Evolutionary conservation across 2,797 vertebrate species (phyloP), one percentile per base, ranked within the genome.

Genomic region (Gymnocypris eckloni): DNA sequence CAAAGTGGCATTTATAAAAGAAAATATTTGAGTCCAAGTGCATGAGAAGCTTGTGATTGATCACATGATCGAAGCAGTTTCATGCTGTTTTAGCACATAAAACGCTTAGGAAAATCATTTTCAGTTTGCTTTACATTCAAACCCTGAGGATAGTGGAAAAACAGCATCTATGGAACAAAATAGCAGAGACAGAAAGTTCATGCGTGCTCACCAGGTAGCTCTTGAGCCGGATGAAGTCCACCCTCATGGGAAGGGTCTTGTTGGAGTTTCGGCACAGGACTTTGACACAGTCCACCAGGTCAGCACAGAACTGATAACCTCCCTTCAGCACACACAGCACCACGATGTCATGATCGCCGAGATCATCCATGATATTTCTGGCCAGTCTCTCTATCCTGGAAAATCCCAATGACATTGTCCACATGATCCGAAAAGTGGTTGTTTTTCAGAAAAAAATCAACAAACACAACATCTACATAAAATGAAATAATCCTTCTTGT

Each of bases 261-360:
- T 93, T 94, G 84, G 97, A 98, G 93, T 96, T 98, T 84, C 94
- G 91, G 93, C 96, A 98, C 80, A 98, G 81, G 50, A 82, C 81
- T 72, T 82, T 72, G 22, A 82, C 37, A 67, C 67, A 33, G n/a
- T 97, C 96, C 88, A 97, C 96, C 41, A 99, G 95, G 91, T 98
- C 96, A 6, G 95, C 95, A 78, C 96, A 98, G 93, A 99, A 98
- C 92, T 97, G 97, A 93, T 97, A 97, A 37, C 96, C 96, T 82
- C 96, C 97, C 91, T 98, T 98, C 81, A 98, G 95, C 82, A 98
- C 96, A 45, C 97, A 98, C 61, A 97, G 94, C 89, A 98, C 95
- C 89, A 96, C 96, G 4, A 98, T 96, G 92, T 97, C 96, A 83
- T 97, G 96, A 92, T 96, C 95, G 2, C 97, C 97, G 85, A 98